phyloP scores from a whole-genome alignment of 1,140 invertebrate species.

The Bombus consobrinus region DNA sequence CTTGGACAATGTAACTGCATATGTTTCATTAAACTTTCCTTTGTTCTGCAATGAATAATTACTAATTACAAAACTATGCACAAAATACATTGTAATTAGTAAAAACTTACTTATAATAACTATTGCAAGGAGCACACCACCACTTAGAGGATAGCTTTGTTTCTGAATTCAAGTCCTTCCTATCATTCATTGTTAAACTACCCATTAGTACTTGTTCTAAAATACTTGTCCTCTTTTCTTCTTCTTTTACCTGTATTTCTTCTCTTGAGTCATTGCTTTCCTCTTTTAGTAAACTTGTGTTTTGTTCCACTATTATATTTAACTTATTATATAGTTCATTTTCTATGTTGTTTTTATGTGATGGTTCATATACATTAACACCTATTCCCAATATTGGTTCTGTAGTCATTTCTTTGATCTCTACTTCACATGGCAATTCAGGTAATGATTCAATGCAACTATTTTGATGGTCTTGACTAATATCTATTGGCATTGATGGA shows the following conservation, averaged over 20 bases:
- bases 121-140: constrained; percentile 77
- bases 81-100: not conserved
- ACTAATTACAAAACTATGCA: constrained; percentile 7
- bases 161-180: constrained; percentile 64
- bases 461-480: constrained; percentile 40
- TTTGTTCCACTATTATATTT: constrained; percentile 7
- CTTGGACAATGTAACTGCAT: constrained; percentile 73
- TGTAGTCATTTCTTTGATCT: constrained; percentile 73
- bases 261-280: constrained; percentile 30
- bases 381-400: constrained; percentile 44
- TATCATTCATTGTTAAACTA: constrained; percentile 72
- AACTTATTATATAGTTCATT: constrained; percentile 18
- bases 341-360: constrained; percentile 1
- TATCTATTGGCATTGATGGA: constrained; percentile 30
- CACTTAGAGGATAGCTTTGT: constrained; percentile 69
- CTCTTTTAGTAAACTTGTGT: constrained; percentile 24
- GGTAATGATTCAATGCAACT: constrained; percentile 61
- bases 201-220: constrained; percentile 75
- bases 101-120: constrained; percentile 72
- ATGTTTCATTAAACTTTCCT: constrained; percentile 72
- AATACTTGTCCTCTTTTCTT: constrained; percentile 72
- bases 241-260: constrained; percentile 42
- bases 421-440: constrained; percentile 75
- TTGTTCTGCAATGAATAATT: constrained; percentile 65
- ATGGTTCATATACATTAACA: constrained; percentile 9